phyloP scores from a whole-genome alignment of 1,140 invertebrate species.

The Gryllus bimaculatus region DNA sequence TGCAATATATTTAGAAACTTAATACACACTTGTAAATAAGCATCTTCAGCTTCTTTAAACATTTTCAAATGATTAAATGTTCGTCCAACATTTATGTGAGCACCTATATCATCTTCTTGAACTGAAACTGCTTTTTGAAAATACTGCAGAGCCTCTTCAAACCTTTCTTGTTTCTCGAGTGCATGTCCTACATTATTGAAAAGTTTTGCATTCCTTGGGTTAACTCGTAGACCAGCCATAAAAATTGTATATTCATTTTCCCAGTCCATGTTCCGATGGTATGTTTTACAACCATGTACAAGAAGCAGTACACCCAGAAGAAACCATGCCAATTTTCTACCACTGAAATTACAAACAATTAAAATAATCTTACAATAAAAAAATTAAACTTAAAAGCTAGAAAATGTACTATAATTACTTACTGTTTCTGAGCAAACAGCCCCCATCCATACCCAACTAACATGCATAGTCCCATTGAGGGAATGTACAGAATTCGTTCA shows the following conservation, averaged over 20 bases:
- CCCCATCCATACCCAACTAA: conserved; percentile 73
- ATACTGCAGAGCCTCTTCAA: conserved; percentile 77
- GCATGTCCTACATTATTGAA: conserved; percentile 97
- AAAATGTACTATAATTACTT: conserved; percentile 21
- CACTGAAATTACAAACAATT: conserved; percentile 27
- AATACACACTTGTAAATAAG: conserved; percentile 62
- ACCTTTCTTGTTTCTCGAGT: conserved; percentile 74
- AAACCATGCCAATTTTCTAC: conserved; percentile 50
- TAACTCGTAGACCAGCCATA: conserved; percentile 82
- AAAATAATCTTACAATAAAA: neutral
- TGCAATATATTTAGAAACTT: no score
- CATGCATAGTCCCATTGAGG: conserved; percentile 95
- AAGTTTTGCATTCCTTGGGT: conserved; percentile 86
- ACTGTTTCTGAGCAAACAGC: conserved; percentile 43
- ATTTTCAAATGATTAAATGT: conserved; percentile 88
- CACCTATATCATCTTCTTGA: conserved; percentile 90
- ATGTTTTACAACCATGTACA: conserved; percentile 71
- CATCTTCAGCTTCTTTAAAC: conserved; percentile 84
- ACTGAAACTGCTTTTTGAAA: conserved; percentile 87
- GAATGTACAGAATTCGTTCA: conserved; percentile 90
- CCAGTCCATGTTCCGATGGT: conserved; percentile 84
- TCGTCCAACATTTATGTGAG: conserved; percentile 92
- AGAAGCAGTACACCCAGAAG: conserved; percentile 59
- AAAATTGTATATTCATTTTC: conserved; percentile 87
- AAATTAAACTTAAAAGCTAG: conserved; percentile 2